Base-by-base conservation (phyloP, 2,888 invertebrate species). In the Callosobruchus maculatus region DNA sequence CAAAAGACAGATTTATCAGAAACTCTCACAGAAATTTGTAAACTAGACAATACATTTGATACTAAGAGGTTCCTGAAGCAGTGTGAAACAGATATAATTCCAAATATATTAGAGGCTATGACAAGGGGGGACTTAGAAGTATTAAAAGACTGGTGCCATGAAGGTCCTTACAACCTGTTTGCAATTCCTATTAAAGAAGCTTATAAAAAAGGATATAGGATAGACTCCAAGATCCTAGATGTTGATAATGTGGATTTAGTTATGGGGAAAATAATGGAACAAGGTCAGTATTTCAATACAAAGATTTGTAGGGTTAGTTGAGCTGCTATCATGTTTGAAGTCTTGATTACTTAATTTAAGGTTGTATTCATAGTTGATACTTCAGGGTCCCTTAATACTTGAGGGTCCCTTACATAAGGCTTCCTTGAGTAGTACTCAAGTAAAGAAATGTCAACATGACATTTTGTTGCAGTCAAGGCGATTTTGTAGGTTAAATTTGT, bases 241-340 rank as follows among this genome's bases (percentile, higher is more conserved):
- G 94, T 97, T 72, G 95, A 96, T 85, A 94, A 95, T 84, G 95
- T 97, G 0, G 97, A 97, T 85, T 89, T 99, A 76, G 93, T 95
- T 0, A 97, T 98, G 93, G 99, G 98, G 0, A 98, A 99, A 88
- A 96, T 99, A 84, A 98, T 99, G 97, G 99, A 99, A 72, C 98
- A 99, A 85, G 99, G 99, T 49, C 49, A 49, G 49, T 49, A 18
- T 49, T 13, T n/a, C n/a, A n/a, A n/a, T n/a, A n/a, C n/a, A n/a
- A n/a, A n/a, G n/a, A n/a, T n/a, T n/a, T n/a, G n/a, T n/a, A n/a
- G n/a, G n/a, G n/a, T n/a, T n/a, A n/a, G n/a, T n/a, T n/a, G n/a
- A n/a, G n/a, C n/a, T n/a, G n/a, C n/a, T n/a, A n/a, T n/a, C n/a
- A n/a, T n/a, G n/a, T n/a, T n/a, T n/a, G n/a, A n/a, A n/a, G n/a